A percentile compares a stretch with the other conserved stretches of the same genome.
These are phyloP conservation scores for Noctua fimbriata DNA, from an alignment of 2,888 invertebrate species.

Conservation along the genomic window DNA sequence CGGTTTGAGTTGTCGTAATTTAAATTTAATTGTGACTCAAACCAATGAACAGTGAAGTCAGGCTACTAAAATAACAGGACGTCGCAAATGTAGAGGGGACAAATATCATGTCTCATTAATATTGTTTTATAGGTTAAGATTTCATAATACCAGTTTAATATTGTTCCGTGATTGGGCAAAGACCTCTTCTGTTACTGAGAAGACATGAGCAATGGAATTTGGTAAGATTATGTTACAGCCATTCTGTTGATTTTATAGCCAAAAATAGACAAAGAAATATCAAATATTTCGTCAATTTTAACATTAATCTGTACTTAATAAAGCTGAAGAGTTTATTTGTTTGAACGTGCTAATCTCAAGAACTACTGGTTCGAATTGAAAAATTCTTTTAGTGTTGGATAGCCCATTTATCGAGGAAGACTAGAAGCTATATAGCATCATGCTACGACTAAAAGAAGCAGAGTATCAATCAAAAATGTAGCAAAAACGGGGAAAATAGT, in stretches of 20 bases:
- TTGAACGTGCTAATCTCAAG: too few relatives aligned
- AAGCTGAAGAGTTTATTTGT: too few relatives aligned
- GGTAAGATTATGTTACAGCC: not conserved
- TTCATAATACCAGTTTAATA: not conserved
- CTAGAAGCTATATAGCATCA: too few relatives aligned
- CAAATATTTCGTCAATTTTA: not conserved
- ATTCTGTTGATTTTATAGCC: not conserved
- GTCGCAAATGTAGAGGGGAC: slow-evolving; percentile 2
- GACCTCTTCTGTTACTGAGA: too few relatives aligned
- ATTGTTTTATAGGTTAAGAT: slow-evolving; percentile 9
- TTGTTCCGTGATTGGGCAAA: not conserved
- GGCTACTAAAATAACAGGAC: slow-evolving; percentile 31
- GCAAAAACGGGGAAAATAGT: too few relatives aligned
- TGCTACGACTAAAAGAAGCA: too few relatives aligned
- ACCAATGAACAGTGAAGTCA: slow-evolving; percentile 12
- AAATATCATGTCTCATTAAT: slow-evolving; percentile 6
- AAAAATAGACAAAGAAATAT: not conserved
- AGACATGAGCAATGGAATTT: not conserved
- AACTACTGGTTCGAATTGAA: too few relatives aligned
- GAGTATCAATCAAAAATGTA: too few relatives aligned
- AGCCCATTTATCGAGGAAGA: too few relatives aligned
- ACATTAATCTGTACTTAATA: too few relatives aligned
- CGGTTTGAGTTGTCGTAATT: slow-evolving; percentile 15
- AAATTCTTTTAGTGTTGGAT: too few relatives aligned
- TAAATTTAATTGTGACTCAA: slow-evolving; percentile 40